phyloP scores from a whole-genome alignment of 2,113 vertebrate species.

The Aplodontia rufa region DNA sequence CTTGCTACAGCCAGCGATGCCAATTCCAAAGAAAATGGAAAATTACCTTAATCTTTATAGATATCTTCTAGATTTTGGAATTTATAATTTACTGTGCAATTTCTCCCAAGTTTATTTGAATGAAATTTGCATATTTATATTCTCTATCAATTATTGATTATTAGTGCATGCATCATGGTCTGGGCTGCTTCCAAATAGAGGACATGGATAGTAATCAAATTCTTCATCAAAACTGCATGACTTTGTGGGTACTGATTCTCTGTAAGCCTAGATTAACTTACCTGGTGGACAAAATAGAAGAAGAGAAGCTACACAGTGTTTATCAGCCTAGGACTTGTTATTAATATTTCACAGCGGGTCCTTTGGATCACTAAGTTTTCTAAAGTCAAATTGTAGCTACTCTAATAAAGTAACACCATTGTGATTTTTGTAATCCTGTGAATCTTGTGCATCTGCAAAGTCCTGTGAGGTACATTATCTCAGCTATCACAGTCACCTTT shows the following conservation, averaged over 20 bases:
- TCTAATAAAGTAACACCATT: background rate
- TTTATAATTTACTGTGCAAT: slow-evolving; percentile 60
- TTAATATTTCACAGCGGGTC: background rate
- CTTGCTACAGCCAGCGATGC: slow-evolving; percentile 59
- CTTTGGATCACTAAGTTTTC: background rate
- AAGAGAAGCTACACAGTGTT: background rate
- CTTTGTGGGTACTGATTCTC: background rate
- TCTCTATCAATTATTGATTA: slow-evolving; percentile 32
- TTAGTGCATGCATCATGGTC: background rate
- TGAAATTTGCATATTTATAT: slow-evolving; percentile 38
- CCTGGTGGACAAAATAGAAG: background rate
- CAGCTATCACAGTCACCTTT: background rate
- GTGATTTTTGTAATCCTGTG: background rate
- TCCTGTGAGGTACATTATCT: background rate
- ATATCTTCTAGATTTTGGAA: slow-evolving; percentile 55
- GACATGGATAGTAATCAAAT: background rate
- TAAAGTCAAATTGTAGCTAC: background rate
- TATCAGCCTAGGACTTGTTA: background rate
- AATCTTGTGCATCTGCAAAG: background rate
- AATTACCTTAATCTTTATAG: slow-evolving; percentile 72
- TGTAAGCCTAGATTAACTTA: background rate
- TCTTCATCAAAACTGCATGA: background rate
- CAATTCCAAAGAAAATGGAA: slow-evolving; percentile 66
- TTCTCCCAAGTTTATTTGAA: slow-evolving; percentile 32
- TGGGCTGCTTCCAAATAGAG: background rate